These are phyloP conservation scores for Dynastes maya DNA, from an alignment of 2,888 invertebrate genomes.

Conservation along the genomic window DNA sequence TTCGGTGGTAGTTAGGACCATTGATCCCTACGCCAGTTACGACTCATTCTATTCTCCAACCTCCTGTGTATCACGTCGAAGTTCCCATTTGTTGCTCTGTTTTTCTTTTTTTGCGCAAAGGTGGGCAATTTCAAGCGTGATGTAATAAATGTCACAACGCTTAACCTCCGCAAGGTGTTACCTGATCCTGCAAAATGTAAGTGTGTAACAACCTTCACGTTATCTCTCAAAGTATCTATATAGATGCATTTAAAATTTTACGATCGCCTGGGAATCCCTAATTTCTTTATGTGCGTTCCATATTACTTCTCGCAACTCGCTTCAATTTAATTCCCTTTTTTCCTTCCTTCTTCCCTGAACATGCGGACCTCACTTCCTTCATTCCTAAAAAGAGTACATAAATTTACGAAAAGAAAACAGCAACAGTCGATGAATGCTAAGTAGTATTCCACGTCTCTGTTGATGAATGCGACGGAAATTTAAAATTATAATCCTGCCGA, in stretches of 20 bases:
- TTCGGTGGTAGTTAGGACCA: too few relatives aligned
- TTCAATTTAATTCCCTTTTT: constrained; percentile 30
- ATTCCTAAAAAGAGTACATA: constrained; percentile 45
- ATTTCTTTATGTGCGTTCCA: constrained; percentile 20
- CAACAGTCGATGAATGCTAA: constrained; percentile 51
- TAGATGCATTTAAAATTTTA: constrained; percentile 20
- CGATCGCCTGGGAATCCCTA: constrained; percentile 8
- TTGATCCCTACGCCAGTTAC: too few relatives aligned
- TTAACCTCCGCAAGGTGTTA: too few relatives aligned
- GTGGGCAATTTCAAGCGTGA: too few relatives aligned
- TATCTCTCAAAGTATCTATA: neutral
- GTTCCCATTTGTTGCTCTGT: too few relatives aligned
- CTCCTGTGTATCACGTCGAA: too few relatives aligned
- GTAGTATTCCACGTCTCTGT: constrained; percentile 43
- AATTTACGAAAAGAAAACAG: constrained; percentile 46
- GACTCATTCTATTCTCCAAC: too few relatives aligned
- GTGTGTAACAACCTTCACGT: neutral
- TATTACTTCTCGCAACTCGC: constrained; percentile 15
- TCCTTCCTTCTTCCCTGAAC: constrained; percentile 6
- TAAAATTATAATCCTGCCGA: constrained; percentile 53
- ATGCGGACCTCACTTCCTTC: constrained; percentile 25
- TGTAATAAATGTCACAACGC: too few relatives aligned
- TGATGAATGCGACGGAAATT: constrained; percentile 53
- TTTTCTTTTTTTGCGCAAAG: too few relatives aligned
- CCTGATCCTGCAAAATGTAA: too few relatives aligned